Base-by-base conservation (phyloP, 2,797 vertebrate genomes). In the Bovichtus diacanthus region DNA sequence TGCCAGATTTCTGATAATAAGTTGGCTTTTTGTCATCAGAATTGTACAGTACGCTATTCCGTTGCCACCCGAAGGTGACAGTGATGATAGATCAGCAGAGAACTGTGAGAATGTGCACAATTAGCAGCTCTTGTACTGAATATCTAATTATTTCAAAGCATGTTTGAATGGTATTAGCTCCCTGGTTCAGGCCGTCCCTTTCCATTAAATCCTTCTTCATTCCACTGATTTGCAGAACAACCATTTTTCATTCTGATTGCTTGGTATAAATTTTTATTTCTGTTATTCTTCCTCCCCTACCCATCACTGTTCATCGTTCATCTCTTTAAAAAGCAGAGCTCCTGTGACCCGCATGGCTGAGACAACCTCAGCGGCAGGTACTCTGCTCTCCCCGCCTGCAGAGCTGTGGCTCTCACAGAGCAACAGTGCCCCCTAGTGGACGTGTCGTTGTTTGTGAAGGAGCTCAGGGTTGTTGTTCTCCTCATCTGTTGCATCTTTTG, bases 371-470 rank as follows among this genome's bases (percentile, higher is more conserved):
- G 68, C 44, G 74, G 83, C 87, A 88, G 85, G 78, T 81, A 39
- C 55, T 46, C 70, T 38, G 46, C 39, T 75, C 69, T 70, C 29
- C 43, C 50, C 39, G 70, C 51, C 3, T 53, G 51, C 10, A 55
- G 10, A 66, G 47, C 44, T 27, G 16, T 4, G 19, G 5, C 19
- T 71, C 77, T 21, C 19, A 70, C 60, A 82, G 89, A 84, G 16
- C 92, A 92, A 93, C 88, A 94, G 23, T 92, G 91, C 85, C 91
- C 91, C 87, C 95, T 90, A 56, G 81, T 92, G 94, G 70, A 25
- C 31, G 6, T 34, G 38, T 36, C 11, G 16, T 9, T n/a, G 2
- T 29, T 34, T 21, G 1, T 0, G 11, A 10, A 0, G 21, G 16
- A 58, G 34, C 55, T 25, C 21, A 18, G 38, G 2, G 16, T 25